Conservation (phyloP, 2,797 vertebrate genomes). For the Malurus splendens region DNA sequence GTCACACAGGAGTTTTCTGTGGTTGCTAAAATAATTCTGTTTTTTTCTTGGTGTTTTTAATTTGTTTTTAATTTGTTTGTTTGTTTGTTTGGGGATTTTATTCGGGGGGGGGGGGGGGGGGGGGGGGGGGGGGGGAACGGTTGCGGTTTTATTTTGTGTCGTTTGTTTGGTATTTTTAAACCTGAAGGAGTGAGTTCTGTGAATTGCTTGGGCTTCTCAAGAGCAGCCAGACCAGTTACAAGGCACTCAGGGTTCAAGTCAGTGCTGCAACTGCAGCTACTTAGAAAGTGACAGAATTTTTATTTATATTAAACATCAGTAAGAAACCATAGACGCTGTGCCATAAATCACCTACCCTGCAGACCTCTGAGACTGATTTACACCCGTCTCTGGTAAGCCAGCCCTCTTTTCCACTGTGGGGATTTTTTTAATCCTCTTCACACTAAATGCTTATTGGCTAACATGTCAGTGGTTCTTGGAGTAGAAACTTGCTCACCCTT, state of each 20-base stretch:
- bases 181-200: neutral
- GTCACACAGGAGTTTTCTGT: neutral
- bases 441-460: neutral
- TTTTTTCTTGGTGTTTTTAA: too few relatives aligned
- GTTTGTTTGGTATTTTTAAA: neutral
- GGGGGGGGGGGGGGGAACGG: too few relatives aligned
- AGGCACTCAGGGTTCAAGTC: neutral
- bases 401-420: neutral
- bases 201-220: neutral
- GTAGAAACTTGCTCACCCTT: neutral
- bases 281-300: neutral
- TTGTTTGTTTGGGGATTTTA: too few relatives aligned
- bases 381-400: neutral
- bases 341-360: neutral
- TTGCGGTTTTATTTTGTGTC: too few relatives aligned
- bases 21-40: neutral
- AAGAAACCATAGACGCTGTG: neutral
- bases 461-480: neutral
- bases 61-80: neutral
- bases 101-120: too few relatives aligned
- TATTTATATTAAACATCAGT: neutral
- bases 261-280: neutral
- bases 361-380: neutral
- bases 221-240: neutral
- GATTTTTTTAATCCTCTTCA: neutral